Base-by-base conservation (phyloP, 2,888 invertebrate species). In the Lasioglossum calceatum region DNA sequence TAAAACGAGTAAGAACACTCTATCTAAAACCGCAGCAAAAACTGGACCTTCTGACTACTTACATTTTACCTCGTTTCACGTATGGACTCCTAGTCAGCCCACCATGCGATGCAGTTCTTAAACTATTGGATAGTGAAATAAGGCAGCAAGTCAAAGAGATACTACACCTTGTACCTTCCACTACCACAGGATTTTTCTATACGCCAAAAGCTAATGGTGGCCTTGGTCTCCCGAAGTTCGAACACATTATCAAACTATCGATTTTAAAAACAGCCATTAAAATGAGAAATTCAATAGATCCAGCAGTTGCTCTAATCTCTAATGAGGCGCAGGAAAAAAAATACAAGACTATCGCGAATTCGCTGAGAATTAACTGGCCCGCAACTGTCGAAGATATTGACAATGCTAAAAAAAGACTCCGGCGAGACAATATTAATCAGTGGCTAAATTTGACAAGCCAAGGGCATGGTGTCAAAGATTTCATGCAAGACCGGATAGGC, bases 11-110 rank as follows among this genome's bases (percentile, higher is more conserved):
- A 0, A 44, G 47, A 12, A 77, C 19, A 23, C n/a, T 88, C 0
- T 12, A 75, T 0, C 36, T 87, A 0, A 89, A 87, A 47, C 87
- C 86, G 0, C 61, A 76, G 32, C 83, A 87, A 36, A 87, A 87
- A 47, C 1, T 88, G 0, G 80, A 87, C 0, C 61, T 89, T 2
- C 27, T 87, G 0, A 27, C 0, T 0, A 71, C 10, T 0, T 82
- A 85, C 54, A 39, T 88, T 0, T 8, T 87, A 0, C 85, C 87
- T 0, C 61, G 64, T 0, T 86, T 75, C n/a, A 80, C 81, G 0
- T 84, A 89, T n/a, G 74, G 83, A 0, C 54, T 88, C 0, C 42
- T 87, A 1, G 19, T 75, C 0, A 72, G 16, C 0, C 78, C 83
- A 1, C 85, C 87, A 4, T 10, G 77, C 0, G 42, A 39, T 5